Percentiles rank a stretch among this genome's conserved stretches.
phyloP scores from a whole-genome alignment of 2,113 vertebrate species.

The Sander vitreus region DNA sequence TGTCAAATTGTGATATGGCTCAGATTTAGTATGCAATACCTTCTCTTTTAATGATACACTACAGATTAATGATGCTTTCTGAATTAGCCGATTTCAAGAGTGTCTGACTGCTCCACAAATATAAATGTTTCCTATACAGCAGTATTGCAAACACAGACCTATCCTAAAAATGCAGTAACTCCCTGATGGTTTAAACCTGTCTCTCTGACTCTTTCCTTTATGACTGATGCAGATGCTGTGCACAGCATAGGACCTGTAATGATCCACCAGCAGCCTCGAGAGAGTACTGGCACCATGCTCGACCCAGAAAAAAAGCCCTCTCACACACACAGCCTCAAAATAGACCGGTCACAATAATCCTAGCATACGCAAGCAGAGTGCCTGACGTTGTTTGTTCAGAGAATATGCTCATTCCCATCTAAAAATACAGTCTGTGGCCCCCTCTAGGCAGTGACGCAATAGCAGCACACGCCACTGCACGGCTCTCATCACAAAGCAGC shows the following conservation, averaged over 20 bases:
- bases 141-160: neutral
- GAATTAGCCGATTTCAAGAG: neutral
- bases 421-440: slow-evolving; percentile 75
- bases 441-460: slow-evolving; percentile 73
- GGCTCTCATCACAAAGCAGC: slow-evolving; percentile 56
- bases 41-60: neutral
- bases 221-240: slow-evolving; percentile 54
- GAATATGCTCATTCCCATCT: slow-evolving; percentile 79
- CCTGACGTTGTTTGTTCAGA: slow-evolving; percentile 75
- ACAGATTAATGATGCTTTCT: neutral
- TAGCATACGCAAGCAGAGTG: slow-evolving; percentile 77
- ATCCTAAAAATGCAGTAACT: neutral
- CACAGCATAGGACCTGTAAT: slow-evolving; percentile 33
- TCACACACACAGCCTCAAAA: slow-evolving; percentile 70
- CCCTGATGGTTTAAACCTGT: slow-evolving; percentile 5
- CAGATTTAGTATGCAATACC: neutral
- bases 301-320: slow-evolving; percentile 74
- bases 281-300: slow-evolving; percentile 66
- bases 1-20: neutral
- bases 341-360: slow-evolving; percentile 82
- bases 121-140: neutral
- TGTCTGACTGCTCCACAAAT: slow-evolving; percentile 9
- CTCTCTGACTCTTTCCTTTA: slow-evolving; percentile 25
- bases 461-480: slow-evolving; percentile 64
- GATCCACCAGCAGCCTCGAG: slow-evolving; percentile 56